phyloP scores from a whole-genome alignment of 2,113 vertebrate species.

The Phalacrocorax aristotelis region DNA sequence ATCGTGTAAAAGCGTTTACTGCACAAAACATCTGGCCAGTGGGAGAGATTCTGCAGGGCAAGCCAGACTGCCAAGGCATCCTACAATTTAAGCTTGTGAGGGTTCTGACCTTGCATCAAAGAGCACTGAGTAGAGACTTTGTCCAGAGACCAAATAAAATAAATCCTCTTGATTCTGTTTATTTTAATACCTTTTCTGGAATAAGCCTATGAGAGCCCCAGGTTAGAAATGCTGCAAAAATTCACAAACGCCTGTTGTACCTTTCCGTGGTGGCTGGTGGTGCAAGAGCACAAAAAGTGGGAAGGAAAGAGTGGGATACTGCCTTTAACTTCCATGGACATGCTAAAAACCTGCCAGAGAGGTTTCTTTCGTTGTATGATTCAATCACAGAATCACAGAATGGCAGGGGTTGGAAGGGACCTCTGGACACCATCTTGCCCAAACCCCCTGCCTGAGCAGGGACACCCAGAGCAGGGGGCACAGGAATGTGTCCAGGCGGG shows the following conservation, averaged over 20 bases:
- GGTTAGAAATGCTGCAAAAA: background rate
- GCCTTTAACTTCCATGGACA: background rate
- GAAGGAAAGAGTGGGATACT: background rate
- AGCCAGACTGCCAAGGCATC: background rate
- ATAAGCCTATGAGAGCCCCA: background rate
- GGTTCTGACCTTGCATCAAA: background rate
- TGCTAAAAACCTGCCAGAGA: background rate
- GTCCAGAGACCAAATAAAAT: background rate
- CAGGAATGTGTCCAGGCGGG: too few species aligned
- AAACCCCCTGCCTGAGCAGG: too few species aligned
- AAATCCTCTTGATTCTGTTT: background rate
- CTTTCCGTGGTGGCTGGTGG: background rate
- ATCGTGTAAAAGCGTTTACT: background rate
- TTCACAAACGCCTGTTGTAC: background rate
- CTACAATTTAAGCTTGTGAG: background rate
- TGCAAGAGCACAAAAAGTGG: background rate
- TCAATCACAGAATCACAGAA: background rate
- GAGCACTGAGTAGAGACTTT: background rate
- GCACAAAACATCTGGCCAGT: background rate
- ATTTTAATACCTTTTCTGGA: background rate
- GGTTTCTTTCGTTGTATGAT: background rate
- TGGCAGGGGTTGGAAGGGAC: too few species aligned
- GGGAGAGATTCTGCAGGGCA: background rate
- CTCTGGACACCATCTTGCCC: too few species aligned
- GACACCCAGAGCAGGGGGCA: too few species aligned